Percentiles rank a stretch among this genome's conserved stretches.
Evolutionary conservation across 2,888 invertebrate genomes (phyloP).

Genomic region (Agonopterix arenella): DNA sequence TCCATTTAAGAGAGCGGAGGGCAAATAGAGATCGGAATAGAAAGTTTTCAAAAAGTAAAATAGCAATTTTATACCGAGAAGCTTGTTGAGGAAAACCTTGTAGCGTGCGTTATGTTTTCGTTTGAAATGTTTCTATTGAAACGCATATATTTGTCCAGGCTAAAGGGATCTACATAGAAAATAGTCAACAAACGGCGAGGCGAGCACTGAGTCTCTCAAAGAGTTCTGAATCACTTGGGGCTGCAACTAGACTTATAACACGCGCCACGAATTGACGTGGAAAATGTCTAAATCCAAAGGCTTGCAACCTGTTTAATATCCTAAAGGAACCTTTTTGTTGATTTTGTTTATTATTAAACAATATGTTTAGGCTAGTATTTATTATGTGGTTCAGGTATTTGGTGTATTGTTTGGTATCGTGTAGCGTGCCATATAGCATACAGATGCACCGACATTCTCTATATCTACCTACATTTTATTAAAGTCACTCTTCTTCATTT

Average conservation of each 20-base stretch:
- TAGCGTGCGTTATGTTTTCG: slow-evolving; percentile 25
- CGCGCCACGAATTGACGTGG: too few species aligned
- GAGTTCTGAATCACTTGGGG: slow-evolving; percentile 19
- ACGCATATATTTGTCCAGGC: slow-evolving; percentile 27
- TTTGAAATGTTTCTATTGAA: slow-evolving; percentile 20
- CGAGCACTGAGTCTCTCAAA: slow-evolving; percentile 27
- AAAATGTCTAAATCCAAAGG: too few species aligned
- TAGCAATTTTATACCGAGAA: neutral
- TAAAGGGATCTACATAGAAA: slow-evolving; percentile 29
- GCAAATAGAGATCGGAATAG: neutral
- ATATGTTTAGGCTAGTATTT: too few species aligned
- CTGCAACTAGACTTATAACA: neutral
- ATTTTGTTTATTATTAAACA: too few species aligned
- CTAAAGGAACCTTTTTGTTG: neutral
- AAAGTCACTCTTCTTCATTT: too few species aligned
- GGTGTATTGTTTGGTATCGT: too few species aligned
- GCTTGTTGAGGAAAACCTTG: neutral
- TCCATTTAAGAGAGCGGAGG: neutral
- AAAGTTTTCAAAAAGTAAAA: neutral
- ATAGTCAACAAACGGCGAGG: slow-evolving; percentile 28
- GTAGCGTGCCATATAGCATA: too few species aligned
- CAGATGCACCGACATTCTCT: too few species aligned
- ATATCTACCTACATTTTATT: too few species aligned
- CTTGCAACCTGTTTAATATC: too few species aligned
- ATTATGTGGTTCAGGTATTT: too few species aligned